These are phyloP conservation scores for Montipora capitata DNA, from an alignment of 92 coral and sea anemone genomes.

Conservation along the genomic window DNA sequence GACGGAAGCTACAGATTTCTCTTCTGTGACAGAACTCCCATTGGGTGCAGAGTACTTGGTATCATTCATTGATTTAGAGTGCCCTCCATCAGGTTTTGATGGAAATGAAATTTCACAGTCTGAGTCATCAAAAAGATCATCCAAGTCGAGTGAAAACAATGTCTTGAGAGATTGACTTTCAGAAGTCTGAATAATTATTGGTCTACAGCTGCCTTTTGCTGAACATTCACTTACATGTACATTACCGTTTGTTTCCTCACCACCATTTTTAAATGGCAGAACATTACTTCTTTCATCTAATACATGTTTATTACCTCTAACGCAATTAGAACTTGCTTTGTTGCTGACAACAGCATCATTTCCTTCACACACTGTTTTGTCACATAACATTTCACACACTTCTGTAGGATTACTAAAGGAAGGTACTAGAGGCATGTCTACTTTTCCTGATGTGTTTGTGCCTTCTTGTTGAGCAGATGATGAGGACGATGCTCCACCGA, in stretches of 20 bases:
- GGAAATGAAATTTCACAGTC: neutral
- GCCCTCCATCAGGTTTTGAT: neutral
- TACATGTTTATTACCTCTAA: neutral
- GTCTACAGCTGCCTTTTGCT: neutral
- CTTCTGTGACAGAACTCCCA: neutral
- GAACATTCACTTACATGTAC: neutral
- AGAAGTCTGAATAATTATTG: neutral
- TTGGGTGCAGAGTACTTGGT: neutral
- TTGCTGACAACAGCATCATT: neutral
- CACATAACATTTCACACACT: neutral
- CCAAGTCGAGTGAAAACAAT: constrained; percentile 36
- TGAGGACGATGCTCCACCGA: neutral
- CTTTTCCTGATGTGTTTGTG: neutral
- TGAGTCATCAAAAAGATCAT: constrained; percentile 68
- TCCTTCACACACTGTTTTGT: neutral
- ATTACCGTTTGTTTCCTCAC: no score
- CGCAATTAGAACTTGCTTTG: neutral
- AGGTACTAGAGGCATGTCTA: neutral
- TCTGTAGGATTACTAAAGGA: neutral
- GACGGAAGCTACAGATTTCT: neutral
- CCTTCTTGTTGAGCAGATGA: no score
- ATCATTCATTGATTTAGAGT: neutral
- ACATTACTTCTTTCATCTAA: neutral
- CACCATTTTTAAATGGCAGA: neutral
- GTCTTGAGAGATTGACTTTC: neutral